phyloP scores from a whole-genome alignment of 2,113 vertebrate species.

The Columba janthina region DNA sequence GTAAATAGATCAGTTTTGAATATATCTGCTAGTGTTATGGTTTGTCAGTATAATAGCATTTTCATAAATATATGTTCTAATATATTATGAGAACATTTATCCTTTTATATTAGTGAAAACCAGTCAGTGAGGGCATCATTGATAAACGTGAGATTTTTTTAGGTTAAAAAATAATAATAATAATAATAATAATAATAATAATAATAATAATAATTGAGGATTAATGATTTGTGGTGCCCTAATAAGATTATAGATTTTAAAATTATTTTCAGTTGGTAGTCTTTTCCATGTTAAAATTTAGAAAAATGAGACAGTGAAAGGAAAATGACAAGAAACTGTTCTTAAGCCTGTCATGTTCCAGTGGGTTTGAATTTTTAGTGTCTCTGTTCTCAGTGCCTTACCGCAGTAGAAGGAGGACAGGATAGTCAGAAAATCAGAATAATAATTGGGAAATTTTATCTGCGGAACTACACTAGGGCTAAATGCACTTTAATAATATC shows the following conservation, averaged over 20 bases:
- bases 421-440: neutral
- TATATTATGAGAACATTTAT: neutral
- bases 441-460: neutral
- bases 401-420: neutral
- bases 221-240: neutral
- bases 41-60: neutral
- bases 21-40: neutral
- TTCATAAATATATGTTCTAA: neutral
- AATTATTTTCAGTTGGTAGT: neutral
- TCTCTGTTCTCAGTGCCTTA: neutral
- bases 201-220: neutral
- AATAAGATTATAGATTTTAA: neutral
- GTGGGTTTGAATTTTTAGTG: neutral
- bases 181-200: no score
- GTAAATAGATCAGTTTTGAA: neutral
- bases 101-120: neutral
- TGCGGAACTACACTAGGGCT: neutral
- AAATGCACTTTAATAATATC: neutral
- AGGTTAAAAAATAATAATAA: neutral
- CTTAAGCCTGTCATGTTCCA: neutral
- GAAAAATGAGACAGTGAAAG: neutral
- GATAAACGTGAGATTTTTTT: neutral
- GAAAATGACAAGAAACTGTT: neutral
- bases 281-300: neutral
- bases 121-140: neutral